Evolutionary conservation across 2,888 invertebrate species (phyloP), one percentile per base, ranked within the genome.

Genomic region (Nomada fabriciana): DNA sequence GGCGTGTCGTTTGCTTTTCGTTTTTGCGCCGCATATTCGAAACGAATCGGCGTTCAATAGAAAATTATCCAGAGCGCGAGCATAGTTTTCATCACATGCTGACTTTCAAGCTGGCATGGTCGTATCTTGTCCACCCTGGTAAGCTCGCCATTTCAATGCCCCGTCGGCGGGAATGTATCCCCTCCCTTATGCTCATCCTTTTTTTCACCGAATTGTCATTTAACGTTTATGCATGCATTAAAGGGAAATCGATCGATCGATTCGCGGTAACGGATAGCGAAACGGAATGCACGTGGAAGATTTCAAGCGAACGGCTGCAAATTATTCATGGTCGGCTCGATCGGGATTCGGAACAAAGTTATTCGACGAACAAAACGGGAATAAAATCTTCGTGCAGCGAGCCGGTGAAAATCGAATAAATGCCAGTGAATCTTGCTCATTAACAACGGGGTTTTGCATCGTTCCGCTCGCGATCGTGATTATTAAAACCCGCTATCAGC

Each of bases 261-360:
- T 76, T 73, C 67, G 71, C 55, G 53, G 68, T 52, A 53, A 72
- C 79, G 75, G 20, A 79, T 69, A 72, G 63, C 63, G 67, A 53
- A 36, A 23, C 20, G 20, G 23, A 50, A 9, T 50, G 70, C 36
- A 9, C 47, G 57, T 52, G 63, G 4, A 55, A 71, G 70, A 82
- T 80, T 75, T 57, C 43, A 47, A 43, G 20, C 43, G 63, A 60
- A 11, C 52, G 23, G 53, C 10, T 23, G 42, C 59, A 68, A 75
- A 83, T 83, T 77, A 82, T 83, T 83, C 74, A 77, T 77, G 53
- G 74, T 53, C 23, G 67, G 70, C 20, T 70, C 81, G 65, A 67
- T 76, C 55, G 47, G 18, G 18, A 47, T 11, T 50, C 55, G 23
- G 68, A 70, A 71, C 73, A 42, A 74, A 83, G 64, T 76, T 81